Base-by-base conservation (phyloP, 92 coral and sea anemone genomes). In the Micromussa lordhowensis region DNA sequence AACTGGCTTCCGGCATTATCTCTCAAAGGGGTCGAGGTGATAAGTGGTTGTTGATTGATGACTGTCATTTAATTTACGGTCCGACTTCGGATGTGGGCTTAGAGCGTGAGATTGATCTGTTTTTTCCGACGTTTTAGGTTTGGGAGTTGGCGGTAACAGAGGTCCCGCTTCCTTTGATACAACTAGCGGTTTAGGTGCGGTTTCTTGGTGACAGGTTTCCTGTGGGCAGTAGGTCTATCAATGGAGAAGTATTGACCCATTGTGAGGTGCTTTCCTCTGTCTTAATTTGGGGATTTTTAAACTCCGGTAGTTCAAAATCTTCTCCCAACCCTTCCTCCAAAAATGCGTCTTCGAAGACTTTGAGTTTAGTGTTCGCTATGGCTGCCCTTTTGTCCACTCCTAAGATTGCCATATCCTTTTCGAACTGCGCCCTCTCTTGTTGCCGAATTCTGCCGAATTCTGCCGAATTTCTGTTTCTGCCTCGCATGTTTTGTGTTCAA, bases 291-390 rank as follows among this genome's bases (percentile, higher is more conserved):
- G n/a, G n/a, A n/a, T n/a, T n/a, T n/a, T 82, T 63, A 51, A 74
- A 55, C 53, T 49, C 79, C 11, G 87, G 79, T 63, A 51, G 48
- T 51, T 82, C 75, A 18, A 32, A 80, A 58, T 57, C 51, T 28
- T 90, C 87, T 86, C 86, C 93, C 24, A 32, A 80, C 32, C 31
- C 51, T 28, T 90, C 87, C 81, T 90, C 93, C 24, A 13, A 78
- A 34, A 90, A 70, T 2, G 92, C 86, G 18, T 82, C 40, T 55
- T 93, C 93, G 29, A 93, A 77, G 28, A 88, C 95, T 68, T 55
- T 82, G 38, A 93, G 91, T 68, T 93, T 92, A 30, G 93, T 93
- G 53, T 92, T 49, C 61, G 92, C 95, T 44, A 92, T 79, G 35
- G 89, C 95, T 36, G 70, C 92, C 78, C 63, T 85, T 68, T 86